Base-by-base conservation (phyloP, 2,797 vertebrate genomes). In the Sciurus carolinensis region DNA sequence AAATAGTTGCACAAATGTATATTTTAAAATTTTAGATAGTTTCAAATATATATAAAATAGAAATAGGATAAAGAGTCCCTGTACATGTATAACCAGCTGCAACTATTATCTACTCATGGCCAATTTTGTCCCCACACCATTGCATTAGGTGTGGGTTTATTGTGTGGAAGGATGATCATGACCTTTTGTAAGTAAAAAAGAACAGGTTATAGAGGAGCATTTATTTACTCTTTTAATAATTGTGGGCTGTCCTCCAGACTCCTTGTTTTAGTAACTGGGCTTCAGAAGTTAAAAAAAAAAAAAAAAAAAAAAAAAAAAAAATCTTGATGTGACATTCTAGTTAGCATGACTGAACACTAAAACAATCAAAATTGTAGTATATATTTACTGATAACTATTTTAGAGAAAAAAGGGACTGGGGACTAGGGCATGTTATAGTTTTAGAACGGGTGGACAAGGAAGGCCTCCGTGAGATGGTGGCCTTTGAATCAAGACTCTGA, bases 11-110 rank as follows among this genome's bases (percentile, higher is more conserved):
- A 26, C 33, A 83, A 87, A 73, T 67, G 2, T 79, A 17, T 91
- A 80, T 62, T 79, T 84, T 54, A 84, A 67, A n/a, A 17, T 73
- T 69, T 26, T 59, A 82, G 80, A 82, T 85, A 91, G 57, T 71
- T 79, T 77, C 17, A 62, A 42, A 73, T 62, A 28, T 75, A n/a
- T 7, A 47, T 47, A 39, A 39, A 52, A 10, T 80, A 75, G 30
- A 28, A 95, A 52, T 11, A 80, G 24, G 26, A 28, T 50, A 50
- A 71, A 69, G 28, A 75, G 50, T 66, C 20, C 15, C 17, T 9
- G 28, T 57, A 30, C 10, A 44, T 10, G 44, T 20, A 52, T 75
- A 10, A 64, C 7, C 7, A 59, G 14, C 15, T 94, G 80, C 81
- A 90, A 0, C 30, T 44, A 0, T 80, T 59, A 28, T 18, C 57